Base-by-base conservation (phyloP, 1,140 invertebrate species). In the Acromyrmex echinatior region DNA sequence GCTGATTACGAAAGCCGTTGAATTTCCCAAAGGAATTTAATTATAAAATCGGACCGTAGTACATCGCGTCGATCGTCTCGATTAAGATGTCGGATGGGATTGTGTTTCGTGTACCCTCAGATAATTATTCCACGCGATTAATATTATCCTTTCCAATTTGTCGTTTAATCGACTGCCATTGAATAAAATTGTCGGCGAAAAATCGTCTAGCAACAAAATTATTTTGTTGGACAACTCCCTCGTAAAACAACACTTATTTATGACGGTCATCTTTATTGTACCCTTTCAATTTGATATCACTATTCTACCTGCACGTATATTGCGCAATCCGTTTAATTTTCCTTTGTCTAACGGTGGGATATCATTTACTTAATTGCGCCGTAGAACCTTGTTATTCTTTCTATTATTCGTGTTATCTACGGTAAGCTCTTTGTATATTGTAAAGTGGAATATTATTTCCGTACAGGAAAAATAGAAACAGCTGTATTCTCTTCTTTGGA, bases 21-120 rank as follows among this genome's bases (percentile, higher is more conserved):
- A 71, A 66, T 74, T 53, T 74, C 86, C 68, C 35, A 21, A 63
- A 77, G 80, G 71, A 87, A 87, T 87, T 87, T 45, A 77, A 87
- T 87, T 87, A 87, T 85, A 85, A 87, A 58, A 60, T 71, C 25
- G 28, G 16, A 12, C 28, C 7, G n/a, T 10, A 65, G 49, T 10
- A 31, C 31, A 31, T 5, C 39, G 45, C 66, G 39, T 2, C 51
- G 70, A 68, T 85, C 80, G 60, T 66, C 65, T 73, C 63, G 53
- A 77, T 85, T 58, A 66, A 87, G 60, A 77, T 45, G 78, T n/a
- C 39, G 68, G 45, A n/a, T 21, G n/a, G 49, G 35, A 87, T 68
- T 77, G 56, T 14, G 9, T 78, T 63, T 65, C 14, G 45, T 53
- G 45, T 78, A 53, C 45, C 21, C 51, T 39, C 79, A 9, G 21